Evolutionary conservation across 2,113 vertebrate genomes (phyloP).

Genomic region (Perccottus glenii): DNA sequence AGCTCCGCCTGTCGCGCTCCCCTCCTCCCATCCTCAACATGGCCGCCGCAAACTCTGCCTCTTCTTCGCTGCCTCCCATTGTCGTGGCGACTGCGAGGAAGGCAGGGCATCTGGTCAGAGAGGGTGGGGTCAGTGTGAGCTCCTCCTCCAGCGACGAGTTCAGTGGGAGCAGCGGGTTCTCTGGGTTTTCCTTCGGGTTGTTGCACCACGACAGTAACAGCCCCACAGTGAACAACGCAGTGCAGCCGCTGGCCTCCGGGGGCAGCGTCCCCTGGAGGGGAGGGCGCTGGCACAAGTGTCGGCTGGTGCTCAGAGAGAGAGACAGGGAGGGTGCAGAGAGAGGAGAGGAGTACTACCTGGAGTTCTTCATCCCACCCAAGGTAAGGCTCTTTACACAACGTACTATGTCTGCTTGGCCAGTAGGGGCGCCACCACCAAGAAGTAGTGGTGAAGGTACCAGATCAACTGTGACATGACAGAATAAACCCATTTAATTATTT

Average conservation of each 20-base stretch:
- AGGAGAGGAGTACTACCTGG: constrained; percentile 86
- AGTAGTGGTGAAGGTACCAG: too few species aligned
- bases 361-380: constrained; percentile 93
- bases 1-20: constrained; percentile 81
- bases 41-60: not conserved
- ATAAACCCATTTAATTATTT: too few species aligned
- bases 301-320: constrained; percentile 84
- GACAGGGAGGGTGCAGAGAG: constrained; percentile 77
- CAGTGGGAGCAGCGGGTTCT: constrained; percentile 59
- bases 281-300: constrained; percentile 89
- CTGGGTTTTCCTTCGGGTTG: constrained; percentile 77
- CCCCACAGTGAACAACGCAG: constrained; percentile 27
- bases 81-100: constrained; percentile 57
- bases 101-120: constrained; percentile 76
- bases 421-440: too few species aligned
- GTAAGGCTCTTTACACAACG: constrained; percentile 62
- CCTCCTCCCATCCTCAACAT: constrained; percentile 68
- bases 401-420: not conserved
- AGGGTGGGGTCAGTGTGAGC: constrained; percentile 79
- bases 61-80: constrained; percentile 66
- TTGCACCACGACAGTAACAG: constrained; percentile 77
- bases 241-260: constrained; percentile 65
- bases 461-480: too few species aligned
- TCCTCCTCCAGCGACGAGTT: constrained; percentile 78
- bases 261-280: constrained; percentile 74